phyloP scores from a whole-genome alignment of 2,113 vertebrate genomes.

The Dunckerocampus dactyliophorus region DNA sequence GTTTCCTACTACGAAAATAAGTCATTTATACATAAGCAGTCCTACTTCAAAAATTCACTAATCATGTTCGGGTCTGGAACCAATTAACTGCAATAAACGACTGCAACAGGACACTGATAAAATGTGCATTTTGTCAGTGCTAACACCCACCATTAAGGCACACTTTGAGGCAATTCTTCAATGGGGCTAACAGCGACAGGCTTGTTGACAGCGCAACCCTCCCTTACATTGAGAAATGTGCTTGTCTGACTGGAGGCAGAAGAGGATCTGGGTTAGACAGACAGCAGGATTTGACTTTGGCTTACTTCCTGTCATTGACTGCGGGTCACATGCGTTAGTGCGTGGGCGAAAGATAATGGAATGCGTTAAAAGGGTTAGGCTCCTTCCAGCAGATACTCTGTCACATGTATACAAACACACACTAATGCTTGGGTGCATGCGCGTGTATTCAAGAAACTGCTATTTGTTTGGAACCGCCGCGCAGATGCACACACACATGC shows the following conservation, averaged over 20 bases:
- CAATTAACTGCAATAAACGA: no score
- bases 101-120: no score
- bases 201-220: no score
- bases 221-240: not conserved
- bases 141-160: no score
- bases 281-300: constrained; percentile 67
- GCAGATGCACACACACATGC: constrained; percentile 4
- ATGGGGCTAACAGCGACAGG: no score
- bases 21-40: no score
- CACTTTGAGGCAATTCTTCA: no score
- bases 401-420: constrained; percentile 10
- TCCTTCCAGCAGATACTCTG: constrained; percentile 40
- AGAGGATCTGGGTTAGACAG: constrained; percentile 52
- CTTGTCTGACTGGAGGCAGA: constrained; percentile 46
- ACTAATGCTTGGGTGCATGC: constrained; percentile 1
- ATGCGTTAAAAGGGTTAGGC: constrained; percentile 72
- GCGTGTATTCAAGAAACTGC: not conserved
- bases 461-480: constrained; percentile 11
- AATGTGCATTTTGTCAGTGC: no score
- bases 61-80: no score
- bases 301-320: constrained; percentile 69
- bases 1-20: no score
- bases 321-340: constrained; percentile 66
- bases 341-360: constrained; percentile 72
- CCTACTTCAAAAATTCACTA: no score